Evolutionary conservation across 2,797 vertebrate species (phyloP), one percentile per base, ranked within the genome.

Genomic region (Dallia pectoralis): DNA sequence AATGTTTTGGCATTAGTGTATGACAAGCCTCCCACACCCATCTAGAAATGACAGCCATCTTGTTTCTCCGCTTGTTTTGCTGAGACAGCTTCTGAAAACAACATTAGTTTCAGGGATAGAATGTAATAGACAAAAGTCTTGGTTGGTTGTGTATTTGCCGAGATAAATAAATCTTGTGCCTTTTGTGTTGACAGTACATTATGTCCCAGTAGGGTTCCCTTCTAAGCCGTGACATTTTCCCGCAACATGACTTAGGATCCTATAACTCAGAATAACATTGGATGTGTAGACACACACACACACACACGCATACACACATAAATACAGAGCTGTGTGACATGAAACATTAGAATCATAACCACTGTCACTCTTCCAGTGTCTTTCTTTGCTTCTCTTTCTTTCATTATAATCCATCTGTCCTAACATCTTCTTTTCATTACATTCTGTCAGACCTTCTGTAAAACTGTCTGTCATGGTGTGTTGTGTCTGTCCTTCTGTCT

Each of bases 201-300:
- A 86, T 87, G 85, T 89, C 89, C 88, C 89, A 79, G 47, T 67
- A 84, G 89, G 86, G 83, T 84, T 89, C 82, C 87, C 83, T 61
- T 88, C 78, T 83, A 85, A 89, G 86, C 87, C 83, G 67, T 89
- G 89, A 91, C 90, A 92, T 91, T 92, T 91, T 82, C 85, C 88
- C 81, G 86, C 90, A 91, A 90, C 90, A 91, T 91, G 25, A 79
- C 82, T 87, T 86, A 81, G 85, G 85, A 84, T 91, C 88, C 90
- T 85, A 88, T 88, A 89, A 91, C 87, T 86, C 87, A 82, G 86
- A 73, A 83, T 83, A 84, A 82, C 85, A 76, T 81, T 71, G 32
- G 74, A 80, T 77, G 77, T 56, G 48, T 25, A 56, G 8, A 63
- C 25, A 62, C 0, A 62, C 61, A 29, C 25, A 53, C n/a, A 56